phyloP scores from a whole-genome alignment of 2,113 vertebrate species.

The Amphiprion ocellaris region DNA sequence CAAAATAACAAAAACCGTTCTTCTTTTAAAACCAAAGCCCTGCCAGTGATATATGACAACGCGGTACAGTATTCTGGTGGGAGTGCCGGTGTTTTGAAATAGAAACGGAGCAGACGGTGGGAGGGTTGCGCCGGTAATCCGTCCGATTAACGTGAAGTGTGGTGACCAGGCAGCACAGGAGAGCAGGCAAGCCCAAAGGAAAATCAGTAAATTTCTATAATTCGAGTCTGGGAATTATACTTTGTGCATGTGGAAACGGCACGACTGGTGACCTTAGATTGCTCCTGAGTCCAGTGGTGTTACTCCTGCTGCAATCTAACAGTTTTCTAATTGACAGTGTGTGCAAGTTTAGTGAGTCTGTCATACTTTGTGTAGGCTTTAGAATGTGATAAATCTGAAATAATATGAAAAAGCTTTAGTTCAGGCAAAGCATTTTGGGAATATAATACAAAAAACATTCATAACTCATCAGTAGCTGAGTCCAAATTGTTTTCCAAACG shows the following conservation, averaged over 20 bases:
- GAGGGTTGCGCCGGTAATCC: constrained; percentile 77
- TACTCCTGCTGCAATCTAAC: not conserved
- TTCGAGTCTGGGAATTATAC: constrained; percentile 9
- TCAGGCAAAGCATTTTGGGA: not conserved
- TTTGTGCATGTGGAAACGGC: not conserved
- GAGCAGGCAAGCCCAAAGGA: constrained; percentile 23
- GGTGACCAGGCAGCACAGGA: constrained; percentile 55
- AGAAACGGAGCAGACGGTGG: constrained; percentile 76
- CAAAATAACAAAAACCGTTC: not conserved
- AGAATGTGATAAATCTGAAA: not conserved
- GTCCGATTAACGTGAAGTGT: constrained; percentile 74
- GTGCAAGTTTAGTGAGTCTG: constrained; percentile 5
- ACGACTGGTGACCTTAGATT: not conserved
- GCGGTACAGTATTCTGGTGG: constrained; percentile 1
- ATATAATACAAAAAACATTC: not conserved
- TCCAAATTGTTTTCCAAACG: not conserved
- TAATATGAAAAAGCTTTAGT: not conserved
- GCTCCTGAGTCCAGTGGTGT: not conserved
- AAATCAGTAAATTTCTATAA: constrained; percentile 15
- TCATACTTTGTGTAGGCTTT: not conserved
- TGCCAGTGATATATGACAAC: not conserved
- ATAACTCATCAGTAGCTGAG: not conserved
- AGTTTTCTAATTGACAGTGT: not conserved
- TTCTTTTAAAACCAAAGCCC: not conserved
- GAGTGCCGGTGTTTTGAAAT: constrained; percentile 64